Evolutionary conservation across 2,888 invertebrate species (phyloP).

Genomic region (Aelia acuminata): DNA sequence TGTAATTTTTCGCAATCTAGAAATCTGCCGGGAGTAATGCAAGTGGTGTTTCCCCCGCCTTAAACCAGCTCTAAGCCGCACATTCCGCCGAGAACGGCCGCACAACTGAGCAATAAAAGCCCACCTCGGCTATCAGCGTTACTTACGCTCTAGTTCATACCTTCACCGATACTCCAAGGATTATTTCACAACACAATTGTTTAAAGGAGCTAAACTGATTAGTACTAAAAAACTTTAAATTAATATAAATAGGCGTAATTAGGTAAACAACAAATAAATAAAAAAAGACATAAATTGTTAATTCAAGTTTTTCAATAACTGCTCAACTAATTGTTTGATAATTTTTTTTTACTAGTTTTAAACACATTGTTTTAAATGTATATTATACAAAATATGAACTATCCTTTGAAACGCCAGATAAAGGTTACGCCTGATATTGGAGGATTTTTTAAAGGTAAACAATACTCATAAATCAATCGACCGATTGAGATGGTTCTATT

Average conservation of each 20-base stretch:
- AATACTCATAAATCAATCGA: too few species aligned
- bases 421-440: too few species aligned
- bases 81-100: neutral
- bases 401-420: too few species aligned
- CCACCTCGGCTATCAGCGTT: constrained; percentile 5
- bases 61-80: neutral
- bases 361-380: too few species aligned
- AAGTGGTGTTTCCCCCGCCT: neutral
- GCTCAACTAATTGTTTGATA: too few species aligned
- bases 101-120: constrained; percentile 19
- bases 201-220: neutral
- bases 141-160: constrained; percentile 26
- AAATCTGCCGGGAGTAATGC: neutral
- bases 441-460: too few species aligned
- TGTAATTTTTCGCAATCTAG: constrained; percentile 22
- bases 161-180: neutral
- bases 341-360: too few species aligned
- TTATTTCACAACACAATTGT: neutral
- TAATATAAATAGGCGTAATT: neutral
- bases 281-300: too few species aligned
- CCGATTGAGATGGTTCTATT: too few species aligned
- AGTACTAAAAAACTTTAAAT: neutral
- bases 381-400: too few species aligned
- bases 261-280: too few species aligned
- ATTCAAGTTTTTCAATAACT: too few species aligned